phyloP scores from a whole-genome alignment of 1,140 invertebrate species.

The Heliothis virescens region DNA sequence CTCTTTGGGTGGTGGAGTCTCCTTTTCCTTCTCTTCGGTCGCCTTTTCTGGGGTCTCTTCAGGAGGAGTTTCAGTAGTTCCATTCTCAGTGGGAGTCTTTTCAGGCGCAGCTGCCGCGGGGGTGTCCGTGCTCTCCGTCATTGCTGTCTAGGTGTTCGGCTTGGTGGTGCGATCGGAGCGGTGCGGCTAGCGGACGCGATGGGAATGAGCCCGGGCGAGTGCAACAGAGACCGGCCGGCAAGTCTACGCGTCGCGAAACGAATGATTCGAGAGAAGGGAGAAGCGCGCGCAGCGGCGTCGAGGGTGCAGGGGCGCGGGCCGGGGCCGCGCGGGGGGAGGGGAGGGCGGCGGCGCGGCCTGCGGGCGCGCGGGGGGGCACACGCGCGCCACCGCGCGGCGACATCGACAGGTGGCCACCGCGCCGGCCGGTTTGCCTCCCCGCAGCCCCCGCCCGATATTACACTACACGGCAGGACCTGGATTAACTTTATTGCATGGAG shows the following conservation, averaged over 20 bases:
- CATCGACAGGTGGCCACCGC: constrained; percentile 68
- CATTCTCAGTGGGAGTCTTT: constrained; percentile 84
- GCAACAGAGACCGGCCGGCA: constrained; percentile 72
- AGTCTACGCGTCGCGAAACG: constrained; percentile 80
- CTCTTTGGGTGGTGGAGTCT: constrained; percentile 90
- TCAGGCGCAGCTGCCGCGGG: constrained; percentile 84
- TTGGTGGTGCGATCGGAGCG: constrained; percentile 61
- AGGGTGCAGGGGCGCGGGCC: constrained; percentile 52
- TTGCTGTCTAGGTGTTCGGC: constrained; percentile 56
- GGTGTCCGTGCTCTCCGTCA: constrained; percentile 85
- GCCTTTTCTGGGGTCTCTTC: constrained; percentile 86
- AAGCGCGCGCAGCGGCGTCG: constrained; percentile 68
- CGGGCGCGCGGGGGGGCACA: constrained; percentile 54
- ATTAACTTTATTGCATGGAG: constrained; percentile 80
- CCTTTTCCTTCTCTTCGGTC: constrained; percentile 86
- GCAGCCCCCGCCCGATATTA: constrained; percentile 70
- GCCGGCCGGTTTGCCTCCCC: constrained; percentile 65
- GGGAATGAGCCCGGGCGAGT: constrained; percentile 73
- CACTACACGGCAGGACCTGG: constrained; percentile 78
- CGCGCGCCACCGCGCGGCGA: constrained; percentile 61
- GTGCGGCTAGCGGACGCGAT: constrained; percentile 72
- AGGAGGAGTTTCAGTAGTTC: constrained; percentile 80
- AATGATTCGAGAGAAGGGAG: constrained; percentile 79
- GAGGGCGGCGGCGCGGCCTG: constrained; percentile 49
- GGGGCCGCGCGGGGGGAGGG: constrained; percentile 52